Percentiles rank a stretch among this genome's conserved stretches.
Evolutionary conservation across 1,140 invertebrate genomes (phyloP).

Genomic region (Leptopilina clavipes): DNA sequence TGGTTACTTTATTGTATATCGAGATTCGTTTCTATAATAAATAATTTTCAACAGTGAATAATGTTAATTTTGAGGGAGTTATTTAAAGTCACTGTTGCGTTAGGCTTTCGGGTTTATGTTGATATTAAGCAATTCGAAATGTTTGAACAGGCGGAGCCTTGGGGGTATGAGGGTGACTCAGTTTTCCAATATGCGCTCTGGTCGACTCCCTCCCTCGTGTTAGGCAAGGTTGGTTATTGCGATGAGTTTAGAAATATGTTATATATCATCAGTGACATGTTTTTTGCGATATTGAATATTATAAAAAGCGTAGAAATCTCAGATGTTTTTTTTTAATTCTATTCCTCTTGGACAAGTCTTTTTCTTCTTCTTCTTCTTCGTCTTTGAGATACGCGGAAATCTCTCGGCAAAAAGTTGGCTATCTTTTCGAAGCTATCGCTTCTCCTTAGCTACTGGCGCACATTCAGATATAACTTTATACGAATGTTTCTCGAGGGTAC

Average conservation of each 20-base stretch:
- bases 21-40: background rate
- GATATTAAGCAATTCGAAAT: conserved; percentile 58
- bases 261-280: conserved; percentile 59
- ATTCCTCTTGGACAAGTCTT: too few species aligned
- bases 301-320: conserved; percentile 41
- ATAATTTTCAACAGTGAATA: background rate
- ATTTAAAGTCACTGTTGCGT: conserved; percentile 15
- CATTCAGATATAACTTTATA: conserved; percentile 27
- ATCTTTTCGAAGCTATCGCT: conserved; percentile 7
- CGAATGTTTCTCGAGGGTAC: background rate
- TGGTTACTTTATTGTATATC: background rate
- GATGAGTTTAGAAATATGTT: conserved; percentile 58
- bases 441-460: background rate
- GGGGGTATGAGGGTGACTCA: background rate
- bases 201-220: background rate
- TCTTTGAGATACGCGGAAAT: background rate
- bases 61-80: background rate
- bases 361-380: background rate
- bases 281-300: conserved; percentile 62
- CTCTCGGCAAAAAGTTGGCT: conserved; percentile 5
- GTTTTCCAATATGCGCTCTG: conserved; percentile 25
- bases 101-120: conserved; percentile 34
- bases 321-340: too few species aligned
- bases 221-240: conserved; percentile 47
- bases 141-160: conserved; percentile 44